These are phyloP conservation scores for Jordanella pulchra DNA, from an alignment of 2,797 vertebrate genomes.

Conservation along the genomic window DNA sequence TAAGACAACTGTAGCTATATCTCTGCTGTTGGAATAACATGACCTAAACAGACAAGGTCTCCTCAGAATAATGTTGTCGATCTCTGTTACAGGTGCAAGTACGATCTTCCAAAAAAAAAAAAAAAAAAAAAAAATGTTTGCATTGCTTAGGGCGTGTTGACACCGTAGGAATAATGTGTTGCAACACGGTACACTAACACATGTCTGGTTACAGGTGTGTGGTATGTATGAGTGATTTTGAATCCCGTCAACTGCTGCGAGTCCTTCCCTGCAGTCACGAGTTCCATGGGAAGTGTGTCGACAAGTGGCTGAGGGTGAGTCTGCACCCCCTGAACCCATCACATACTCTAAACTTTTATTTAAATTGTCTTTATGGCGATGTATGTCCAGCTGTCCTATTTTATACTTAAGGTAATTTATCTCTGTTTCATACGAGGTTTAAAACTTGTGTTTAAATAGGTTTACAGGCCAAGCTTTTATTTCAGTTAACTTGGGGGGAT, in stretches of 20 bases:
- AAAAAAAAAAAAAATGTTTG: too few species aligned
- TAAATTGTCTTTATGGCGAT: too few species aligned
- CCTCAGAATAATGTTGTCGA: neutral
- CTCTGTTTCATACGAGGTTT: neutral
- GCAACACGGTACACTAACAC: neutral
- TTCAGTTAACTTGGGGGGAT: neutral
- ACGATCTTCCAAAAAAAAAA: neutral
- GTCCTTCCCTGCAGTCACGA: slow-evolving; percentile 98
- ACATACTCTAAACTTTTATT: neutral
- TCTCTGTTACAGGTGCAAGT: neutral
- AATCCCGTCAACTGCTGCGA: slow-evolving; percentile 97
- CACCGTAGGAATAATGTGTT: slow-evolving; percentile 5
- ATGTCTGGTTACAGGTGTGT: slow-evolving; percentile 82
- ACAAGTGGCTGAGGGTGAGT: slow-evolving; percentile 98
- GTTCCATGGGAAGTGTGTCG: slow-evolving; percentile 99
- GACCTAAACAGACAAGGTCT: neutral
- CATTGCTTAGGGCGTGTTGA: neutral
- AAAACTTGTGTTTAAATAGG: neutral
- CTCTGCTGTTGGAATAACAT: neutral
- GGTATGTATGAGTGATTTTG: slow-evolving; percentile 99
- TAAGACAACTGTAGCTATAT: neutral
- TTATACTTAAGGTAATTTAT: too few species aligned
- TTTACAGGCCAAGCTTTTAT: neutral
- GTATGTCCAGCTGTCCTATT: too few species aligned
- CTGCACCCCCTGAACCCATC: neutral